Base-by-base conservation (phyloP, 2,113 vertebrate species). In the Vidua macroura region DNA sequence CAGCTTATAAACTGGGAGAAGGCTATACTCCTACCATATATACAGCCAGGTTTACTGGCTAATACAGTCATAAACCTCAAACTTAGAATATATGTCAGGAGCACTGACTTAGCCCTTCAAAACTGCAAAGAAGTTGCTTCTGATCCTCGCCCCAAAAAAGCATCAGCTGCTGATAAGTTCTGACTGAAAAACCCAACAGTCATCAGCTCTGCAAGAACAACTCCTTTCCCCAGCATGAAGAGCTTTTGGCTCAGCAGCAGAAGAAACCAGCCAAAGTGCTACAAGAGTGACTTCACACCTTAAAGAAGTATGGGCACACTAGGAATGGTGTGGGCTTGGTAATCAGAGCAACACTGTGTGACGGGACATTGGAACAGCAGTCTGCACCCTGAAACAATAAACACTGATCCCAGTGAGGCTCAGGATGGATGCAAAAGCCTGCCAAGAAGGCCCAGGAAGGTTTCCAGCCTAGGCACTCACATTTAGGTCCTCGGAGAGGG, bases 401-500 rank as follows among this genome's bases (percentile, higher is more conserved):
- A 51, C 75, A 75, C 43, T 55, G 37, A 51, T 83, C 46, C 37
- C 39, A 78, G 10, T 5, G 58, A 79, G 21, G n/a, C 46, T 93
- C 28, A 60, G 44, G 22, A 39, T 60, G 33, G 59, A 95, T 67
- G 39, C 13, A 92, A 75, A 94, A 84, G 51, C 51, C n/a, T 4
- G 6, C 56, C 37, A 66, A 62, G 60, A n/a, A 55, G 21, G 20
- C 28, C 15, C 37, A 64, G 39, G 33, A 14, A 84, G 18, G 14
- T 74, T 92, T 76, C 43, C 14, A 79, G n/a, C 69, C 63, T 51
- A 72, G 58, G 28, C 33, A 98, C 99, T 96, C 97, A 99, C 99
- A 1, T 96, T 98, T 72, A 99, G 98, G 94, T 99, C 99, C 23
- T 99, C 98, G 0, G 96, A 90, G 39, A 99, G 99, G 18, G 99